Evolutionary conservation across 2,888 invertebrate genomes (phyloP).

Genomic region (Netelia melanura): DNA sequence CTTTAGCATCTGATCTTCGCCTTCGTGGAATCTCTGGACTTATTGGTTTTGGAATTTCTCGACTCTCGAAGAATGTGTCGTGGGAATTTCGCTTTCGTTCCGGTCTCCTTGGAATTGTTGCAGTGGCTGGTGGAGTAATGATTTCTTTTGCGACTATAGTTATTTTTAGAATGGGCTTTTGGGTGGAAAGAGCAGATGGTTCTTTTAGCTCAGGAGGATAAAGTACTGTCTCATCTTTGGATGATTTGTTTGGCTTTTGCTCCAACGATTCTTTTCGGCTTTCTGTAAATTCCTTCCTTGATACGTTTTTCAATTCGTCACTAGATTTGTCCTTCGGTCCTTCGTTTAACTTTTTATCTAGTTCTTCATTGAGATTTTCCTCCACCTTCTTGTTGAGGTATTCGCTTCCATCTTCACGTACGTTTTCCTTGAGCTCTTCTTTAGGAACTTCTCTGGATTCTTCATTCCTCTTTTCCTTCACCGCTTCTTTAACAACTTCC

Average conservation of each 20-base stretch:
- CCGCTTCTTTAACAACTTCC: constrained; percentile 6
- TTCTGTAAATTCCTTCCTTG: not conserved
- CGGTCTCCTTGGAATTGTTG: constrained; percentile 74
- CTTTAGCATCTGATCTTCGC: constrained; percentile 67
- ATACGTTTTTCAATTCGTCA: not conserved
- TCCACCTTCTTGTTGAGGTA: not conserved
- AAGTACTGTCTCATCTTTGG: constrained; percentile 38
- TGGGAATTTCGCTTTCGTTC: constrained; percentile 73
- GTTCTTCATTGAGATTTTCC: not conserved
- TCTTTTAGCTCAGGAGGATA: not conserved
- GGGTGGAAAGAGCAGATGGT: not conserved
- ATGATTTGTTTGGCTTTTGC: constrained; percentile 25
- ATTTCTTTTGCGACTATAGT: constrained; percentile 73
- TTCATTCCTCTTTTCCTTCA: constrained; percentile 10
- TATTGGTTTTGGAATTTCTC: constrained; percentile 50
- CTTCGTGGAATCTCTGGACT: constrained; percentile 70
- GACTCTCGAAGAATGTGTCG: constrained; percentile 56
- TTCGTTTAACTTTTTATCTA: not conserved
- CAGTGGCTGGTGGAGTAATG: constrained; percentile 49
- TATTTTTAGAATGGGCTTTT: constrained; percentile 70
- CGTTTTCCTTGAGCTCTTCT: constrained; percentile 1
- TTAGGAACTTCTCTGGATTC: not conserved
- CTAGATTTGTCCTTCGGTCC: not conserved
- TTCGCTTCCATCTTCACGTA: constrained; percentile 3
- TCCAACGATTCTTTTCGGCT: constrained; percentile 51